phyloP scores from a whole-genome alignment of 2,797 vertebrate species.

The Phyllotis vaccarum region DNA sequence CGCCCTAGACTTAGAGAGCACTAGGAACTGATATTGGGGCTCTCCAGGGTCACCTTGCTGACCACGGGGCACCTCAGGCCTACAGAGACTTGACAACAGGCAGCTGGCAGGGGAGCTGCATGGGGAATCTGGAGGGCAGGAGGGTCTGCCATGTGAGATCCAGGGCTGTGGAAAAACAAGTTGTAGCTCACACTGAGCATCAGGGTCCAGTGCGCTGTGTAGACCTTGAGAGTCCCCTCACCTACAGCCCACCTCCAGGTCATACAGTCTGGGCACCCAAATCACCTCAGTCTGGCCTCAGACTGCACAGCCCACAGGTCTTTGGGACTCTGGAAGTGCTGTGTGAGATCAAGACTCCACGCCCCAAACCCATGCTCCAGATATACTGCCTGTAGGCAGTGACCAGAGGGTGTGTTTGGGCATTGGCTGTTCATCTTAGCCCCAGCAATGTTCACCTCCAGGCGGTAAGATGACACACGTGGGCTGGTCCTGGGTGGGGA shows the following conservation, averaged over 20 bases:
- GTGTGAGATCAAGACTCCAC: not conserved
- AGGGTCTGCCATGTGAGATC: not conserved
- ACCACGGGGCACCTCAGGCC: not conserved
- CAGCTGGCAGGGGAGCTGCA: not conserved
- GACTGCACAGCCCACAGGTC: not conserved
- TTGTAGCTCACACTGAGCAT: not conserved
- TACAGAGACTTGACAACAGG: not conserved
- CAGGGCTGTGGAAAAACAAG: not conserved
- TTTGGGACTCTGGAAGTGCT: not conserved
- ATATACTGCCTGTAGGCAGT: not conserved
- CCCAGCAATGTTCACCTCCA: not conserved
- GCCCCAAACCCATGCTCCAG: not conserved
- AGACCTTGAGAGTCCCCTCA: not conserved
- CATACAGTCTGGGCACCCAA: not conserved
- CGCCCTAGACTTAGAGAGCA: not conserved
- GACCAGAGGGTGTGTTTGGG: not conserved
- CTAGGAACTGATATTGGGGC: rapidly evolving
- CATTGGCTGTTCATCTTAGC: not conserved
- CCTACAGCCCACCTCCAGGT: not conserved
- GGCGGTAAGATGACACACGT: not conserved
- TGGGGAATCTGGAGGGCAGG: rapidly evolving
- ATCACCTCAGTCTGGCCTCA: not conserved
- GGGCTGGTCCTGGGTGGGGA: not conserved
- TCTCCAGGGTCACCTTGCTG: not conserved
- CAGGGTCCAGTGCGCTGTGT: not conserved